phyloP scores from a whole-genome alignment of 2,113 vertebrate genomes.

The Circaetus gallicus region DNA sequence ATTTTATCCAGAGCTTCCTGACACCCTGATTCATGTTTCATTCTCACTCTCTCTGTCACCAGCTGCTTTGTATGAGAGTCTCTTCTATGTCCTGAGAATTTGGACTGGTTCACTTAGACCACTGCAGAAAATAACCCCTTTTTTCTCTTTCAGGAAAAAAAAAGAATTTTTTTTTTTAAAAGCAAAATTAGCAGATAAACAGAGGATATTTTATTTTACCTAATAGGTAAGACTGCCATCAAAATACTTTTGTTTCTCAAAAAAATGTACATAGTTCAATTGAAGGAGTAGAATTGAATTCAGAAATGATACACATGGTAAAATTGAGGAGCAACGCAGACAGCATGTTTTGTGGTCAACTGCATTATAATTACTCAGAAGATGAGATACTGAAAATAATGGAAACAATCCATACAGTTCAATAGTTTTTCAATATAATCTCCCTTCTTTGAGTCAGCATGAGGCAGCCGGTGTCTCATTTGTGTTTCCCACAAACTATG shows the following conservation, averaged over 20 bases:
- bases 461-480: neutral
- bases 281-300: neutral
- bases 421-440: neutral
- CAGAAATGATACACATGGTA: neutral
- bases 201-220: neutral
- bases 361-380: neutral
- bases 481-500: neutral
- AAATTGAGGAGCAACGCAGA: neutral
- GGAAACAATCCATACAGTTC: neutral
- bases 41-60: neutral
- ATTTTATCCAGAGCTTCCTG: neutral
- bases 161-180: neutral
- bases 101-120: neutral
- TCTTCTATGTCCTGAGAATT: neutral
- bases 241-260: neutral
- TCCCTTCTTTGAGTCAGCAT: neutral
- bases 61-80: neutral
- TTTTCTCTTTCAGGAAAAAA: neutral
- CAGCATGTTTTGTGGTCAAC: neutral
- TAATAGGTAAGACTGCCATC: neutral
- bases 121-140: neutral
- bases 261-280: fast-evolving
- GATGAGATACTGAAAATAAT: neutral
- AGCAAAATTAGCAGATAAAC: neutral
- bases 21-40: neutral